Evolutionary conservation across 2,113 vertebrate genomes (phyloP), one percentile per base, ranked within the genome.

Genomic region (Albula goreensis): DNA sequence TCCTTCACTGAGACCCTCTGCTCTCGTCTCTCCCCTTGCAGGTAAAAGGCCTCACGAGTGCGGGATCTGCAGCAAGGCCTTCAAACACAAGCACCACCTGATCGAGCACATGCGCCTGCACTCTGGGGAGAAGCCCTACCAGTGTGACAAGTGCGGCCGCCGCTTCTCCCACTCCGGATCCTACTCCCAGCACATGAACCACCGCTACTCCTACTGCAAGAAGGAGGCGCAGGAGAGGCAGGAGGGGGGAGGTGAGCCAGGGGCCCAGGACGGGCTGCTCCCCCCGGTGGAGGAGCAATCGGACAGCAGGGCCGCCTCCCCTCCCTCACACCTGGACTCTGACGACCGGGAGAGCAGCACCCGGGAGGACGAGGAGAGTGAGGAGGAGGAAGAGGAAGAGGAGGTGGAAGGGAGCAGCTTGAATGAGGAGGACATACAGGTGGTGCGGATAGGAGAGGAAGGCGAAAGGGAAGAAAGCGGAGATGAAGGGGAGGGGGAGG

Each of bases 51-150:
- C 98, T 88, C 97, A 99, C 0, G 98, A 99, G 94, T 99, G 98
- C 89, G 95, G 92, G 49, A 94, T 99, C 92, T 99, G 98, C 91
- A 96, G 97, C 80, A 99, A 99, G 92, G 98, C 98, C 0, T 99
- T 99, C 93, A 99, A 99, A 97, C 98, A 99, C 96, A 99, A 99
- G 87, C 98, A 99, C 90, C 98, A 99, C 94, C 94, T 99, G 95
- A 99, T 99, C 0, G 98, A 99, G 89, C 98, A 99, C 93, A 97
- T 97, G 89, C 94, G 98, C 63, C 94, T 99, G 87, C 98, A 99
- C 94, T 99, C 98, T 81, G 98, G 98, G 4, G 98, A 99, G 91
- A 99, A 99, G 88, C 98, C 98, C 87, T 99, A 99, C 92, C 97
- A 98, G 93, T 99, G 98, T 89, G 98, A 99, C 95, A 99, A 99